These are phyloP conservation scores for Esperia sulphurella DNA, from an alignment of 2,888 invertebrate genomes.

Conservation along the genomic window DNA sequence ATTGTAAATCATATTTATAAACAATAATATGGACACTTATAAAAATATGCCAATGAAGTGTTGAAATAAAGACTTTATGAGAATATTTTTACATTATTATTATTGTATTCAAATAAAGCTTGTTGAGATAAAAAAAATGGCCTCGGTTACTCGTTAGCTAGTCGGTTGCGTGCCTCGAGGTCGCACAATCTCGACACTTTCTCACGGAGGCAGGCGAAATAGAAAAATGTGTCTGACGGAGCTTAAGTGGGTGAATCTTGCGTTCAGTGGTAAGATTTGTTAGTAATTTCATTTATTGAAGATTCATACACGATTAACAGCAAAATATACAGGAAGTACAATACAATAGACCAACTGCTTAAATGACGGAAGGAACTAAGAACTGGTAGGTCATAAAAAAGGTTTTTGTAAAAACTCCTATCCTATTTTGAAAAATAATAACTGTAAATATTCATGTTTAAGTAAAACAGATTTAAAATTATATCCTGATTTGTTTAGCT, in stretches of 20 bases:
- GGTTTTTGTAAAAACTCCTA: too few species aligned
- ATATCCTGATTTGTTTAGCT: too few species aligned
- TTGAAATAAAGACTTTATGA: slow-evolving; percentile 9
- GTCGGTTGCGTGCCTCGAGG: slow-evolving; percentile 27
- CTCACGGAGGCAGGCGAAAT: slow-evolving; percentile 19
- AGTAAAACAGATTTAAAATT: too few species aligned
- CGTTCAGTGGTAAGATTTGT: background rate
- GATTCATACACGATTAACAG: too few species aligned
- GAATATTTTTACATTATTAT: slow-evolving; percentile 10
- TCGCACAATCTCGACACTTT: slow-evolving; percentile 22
- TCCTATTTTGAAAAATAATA: too few species aligned
- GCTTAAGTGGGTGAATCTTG: slow-evolving; percentile 1
- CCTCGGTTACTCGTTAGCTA: slow-evolving; percentile 17
- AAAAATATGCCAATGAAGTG: slow-evolving; percentile 2
- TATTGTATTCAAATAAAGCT: slow-evolving; percentile 12
- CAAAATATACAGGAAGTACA: too few species aligned
- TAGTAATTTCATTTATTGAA: too few species aligned
- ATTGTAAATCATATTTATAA: background rate
- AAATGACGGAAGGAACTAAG: too few species aligned
- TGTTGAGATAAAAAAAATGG: slow-evolving; percentile 13
- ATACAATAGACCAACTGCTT: too few species aligned
- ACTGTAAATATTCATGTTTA: too few species aligned
- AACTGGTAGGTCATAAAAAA: too few species aligned
- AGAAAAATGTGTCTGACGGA: slow-evolving; percentile 16
- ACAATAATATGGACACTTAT: background rate